Evolutionary conservation across 2,888 invertebrate species (phyloP).

Genomic region (Malthinus flaveolus): DNA sequence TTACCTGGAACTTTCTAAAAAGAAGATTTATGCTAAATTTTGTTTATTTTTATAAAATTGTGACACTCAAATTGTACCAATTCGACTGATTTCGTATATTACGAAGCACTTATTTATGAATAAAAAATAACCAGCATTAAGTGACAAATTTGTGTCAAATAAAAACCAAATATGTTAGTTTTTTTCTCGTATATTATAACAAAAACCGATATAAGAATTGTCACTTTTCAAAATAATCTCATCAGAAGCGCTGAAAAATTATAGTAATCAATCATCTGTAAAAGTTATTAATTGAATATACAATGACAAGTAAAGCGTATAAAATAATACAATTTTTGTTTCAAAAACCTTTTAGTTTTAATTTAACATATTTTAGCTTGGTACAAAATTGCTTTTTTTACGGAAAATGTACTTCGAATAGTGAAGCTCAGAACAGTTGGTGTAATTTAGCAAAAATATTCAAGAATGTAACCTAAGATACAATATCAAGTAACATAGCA

Average conservation of each 20-base stretch:
- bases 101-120: no score
- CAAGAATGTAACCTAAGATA: constrained; percentile 1
- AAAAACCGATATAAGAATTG: constrained; percentile 2
- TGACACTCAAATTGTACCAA: no score
- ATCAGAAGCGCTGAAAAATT: constrained; percentile 2
- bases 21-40: no score
- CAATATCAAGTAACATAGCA: not conserved
- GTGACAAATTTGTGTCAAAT: constrained; percentile 5
- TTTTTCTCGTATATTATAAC: not conserved
- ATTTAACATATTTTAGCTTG: not conserved
- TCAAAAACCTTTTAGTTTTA: not conserved
- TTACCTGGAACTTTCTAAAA: no score
- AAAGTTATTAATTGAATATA: constrained; percentile 6
- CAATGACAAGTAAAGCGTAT: constrained; percentile 1
- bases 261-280: constrained; percentile 5
- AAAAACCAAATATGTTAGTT: not conserved
- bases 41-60: no score
- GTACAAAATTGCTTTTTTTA: not conserved
- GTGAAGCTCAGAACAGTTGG: not conserved
- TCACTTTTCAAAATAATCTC: constrained; percentile 4
- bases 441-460: not conserved
- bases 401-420: not conserved
- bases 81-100: no score
- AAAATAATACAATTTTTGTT: constrained; percentile 5
- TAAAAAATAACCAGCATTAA: no score